Evolutionary conservation across 2,113 vertebrate genomes (phyloP).

Genomic region (Brachirus orientalis): DNA sequence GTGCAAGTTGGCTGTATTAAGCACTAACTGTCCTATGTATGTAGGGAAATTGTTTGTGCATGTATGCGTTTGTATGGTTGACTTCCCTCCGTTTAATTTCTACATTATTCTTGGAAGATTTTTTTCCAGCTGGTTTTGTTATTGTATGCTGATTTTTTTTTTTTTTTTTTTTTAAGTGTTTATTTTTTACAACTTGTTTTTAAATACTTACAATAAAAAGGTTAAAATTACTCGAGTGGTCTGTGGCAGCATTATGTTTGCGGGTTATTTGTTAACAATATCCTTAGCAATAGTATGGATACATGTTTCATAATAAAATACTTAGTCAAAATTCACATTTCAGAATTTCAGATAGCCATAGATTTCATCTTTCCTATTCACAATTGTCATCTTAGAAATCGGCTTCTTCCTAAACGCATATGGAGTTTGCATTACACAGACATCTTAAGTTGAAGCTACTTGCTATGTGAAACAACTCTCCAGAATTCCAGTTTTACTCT

Average conservation of each 20-base stretch:
- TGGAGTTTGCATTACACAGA: too few relatives aligned
- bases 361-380: too few relatives aligned
- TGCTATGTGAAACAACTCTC: too few relatives aligned
- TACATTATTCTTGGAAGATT: slow-evolving; percentile 32
- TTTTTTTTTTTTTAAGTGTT: slow-evolving; percentile 69
- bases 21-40: slow-evolving; percentile 46
- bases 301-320: too few relatives aligned
- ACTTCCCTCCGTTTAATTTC: slow-evolving; percentile 44
- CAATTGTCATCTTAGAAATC: too few relatives aligned
- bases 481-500: too few relatives aligned
- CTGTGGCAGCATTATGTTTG: not conserved
- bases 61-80: slow-evolving; percentile 52
- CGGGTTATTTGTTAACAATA: not conserved
- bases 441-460: too few relatives aligned
- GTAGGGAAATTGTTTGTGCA: slow-evolving; percentile 50
- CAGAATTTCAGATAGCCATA: too few relatives aligned
- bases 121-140: slow-evolving; percentile 61
- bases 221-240: slow-evolving; percentile 68
- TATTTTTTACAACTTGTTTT: slow-evolving; percentile 97
- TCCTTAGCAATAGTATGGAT: too few relatives aligned
- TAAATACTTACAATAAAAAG: slow-evolving; percentile 93
- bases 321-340: too few relatives aligned
- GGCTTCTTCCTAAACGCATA: too few relatives aligned
- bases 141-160: slow-evolving; percentile 80
- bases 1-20: slow-evolving; percentile 53